A percentile compares a stretch with the other conserved stretches of the same genome.
These are phyloP conservation scores for Myrmophylax atrothorax DNA, from an alignment of 2,113 vertebrate genomes.

Conservation along the genomic window DNA sequence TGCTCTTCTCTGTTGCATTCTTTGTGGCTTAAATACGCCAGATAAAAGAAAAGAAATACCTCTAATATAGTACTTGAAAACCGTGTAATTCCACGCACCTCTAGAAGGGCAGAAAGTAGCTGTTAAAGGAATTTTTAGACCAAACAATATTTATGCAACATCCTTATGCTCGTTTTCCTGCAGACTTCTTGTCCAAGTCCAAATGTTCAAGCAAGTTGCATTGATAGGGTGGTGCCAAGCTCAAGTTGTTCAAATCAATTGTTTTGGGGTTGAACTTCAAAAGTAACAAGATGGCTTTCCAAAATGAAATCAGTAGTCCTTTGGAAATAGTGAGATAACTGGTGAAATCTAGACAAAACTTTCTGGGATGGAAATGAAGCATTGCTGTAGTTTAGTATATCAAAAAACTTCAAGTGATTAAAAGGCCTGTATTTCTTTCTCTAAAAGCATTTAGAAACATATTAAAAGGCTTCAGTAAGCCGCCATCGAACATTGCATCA, in stretches of 20 bases:
- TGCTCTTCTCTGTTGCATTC: not conserved
- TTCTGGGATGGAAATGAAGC: not conserved
- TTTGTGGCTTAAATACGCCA: not conserved
- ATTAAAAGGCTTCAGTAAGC: not conserved
- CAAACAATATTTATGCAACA: not conserved
- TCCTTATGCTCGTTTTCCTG: not conserved
- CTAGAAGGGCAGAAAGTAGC: not conserved
- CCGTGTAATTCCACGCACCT: not conserved
- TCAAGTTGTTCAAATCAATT: not conserved
- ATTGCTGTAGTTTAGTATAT: not conserved
- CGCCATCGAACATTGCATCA: not conserved
- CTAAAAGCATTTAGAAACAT: not conserved
- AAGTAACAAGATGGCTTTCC: not conserved
- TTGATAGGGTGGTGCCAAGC: not conserved
- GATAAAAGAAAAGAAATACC: not conserved
- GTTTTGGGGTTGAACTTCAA: not conserved
- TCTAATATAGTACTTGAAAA: not conserved
- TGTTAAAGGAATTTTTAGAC: not conserved
- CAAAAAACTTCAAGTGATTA: not conserved
- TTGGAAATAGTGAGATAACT: not conserved
- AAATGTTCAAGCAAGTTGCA: not conserved
- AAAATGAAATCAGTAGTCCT: not conserved
- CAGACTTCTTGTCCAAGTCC: not conserved
- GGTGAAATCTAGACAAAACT: not conserved
- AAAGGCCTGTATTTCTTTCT: not conserved